Evolutionary conservation across 2,113 vertebrate species (phyloP).

Genomic region (Mionectes macconnelli): DNA sequence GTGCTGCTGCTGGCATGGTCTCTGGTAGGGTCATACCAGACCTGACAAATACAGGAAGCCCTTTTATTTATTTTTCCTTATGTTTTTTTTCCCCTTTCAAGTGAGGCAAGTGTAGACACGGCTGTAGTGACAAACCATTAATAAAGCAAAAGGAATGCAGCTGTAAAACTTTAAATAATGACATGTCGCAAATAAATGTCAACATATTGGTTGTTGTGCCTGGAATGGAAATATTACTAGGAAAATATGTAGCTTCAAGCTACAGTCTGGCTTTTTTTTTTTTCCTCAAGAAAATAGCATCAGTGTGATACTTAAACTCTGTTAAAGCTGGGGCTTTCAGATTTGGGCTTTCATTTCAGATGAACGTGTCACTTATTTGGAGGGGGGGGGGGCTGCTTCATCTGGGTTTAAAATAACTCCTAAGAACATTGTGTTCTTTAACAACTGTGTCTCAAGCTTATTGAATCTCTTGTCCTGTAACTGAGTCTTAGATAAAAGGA

Average conservation of each 20-base stretch:
- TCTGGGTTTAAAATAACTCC: not conserved
- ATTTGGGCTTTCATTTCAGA: not conserved
- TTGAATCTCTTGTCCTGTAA: not conserved
- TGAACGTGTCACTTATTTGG: not conserved
- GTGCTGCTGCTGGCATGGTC: not conserved
- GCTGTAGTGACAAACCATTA: slow-evolving; percentile 52
- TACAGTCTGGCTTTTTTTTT: slow-evolving; percentile 1
- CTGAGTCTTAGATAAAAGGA: not conserved
- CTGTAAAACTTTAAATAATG: slow-evolving; percentile 45
- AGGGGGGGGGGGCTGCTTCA: not conserved
- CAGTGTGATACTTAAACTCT: not conserved
- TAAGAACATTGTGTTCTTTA: not conserved
- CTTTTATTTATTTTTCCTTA: not conserved
- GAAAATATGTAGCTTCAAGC: slow-evolving; percentile 52
- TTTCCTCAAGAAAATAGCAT: not conserved
- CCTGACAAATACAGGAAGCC: not conserved
- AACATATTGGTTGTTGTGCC: slow-evolving; percentile 45
- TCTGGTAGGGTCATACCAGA: not conserved
- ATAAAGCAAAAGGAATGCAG: slow-evolving; percentile 63
- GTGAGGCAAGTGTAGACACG: not conserved
- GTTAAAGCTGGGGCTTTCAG: not conserved
- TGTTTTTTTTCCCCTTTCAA: not conserved
- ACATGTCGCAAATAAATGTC: slow-evolving; percentile 56
- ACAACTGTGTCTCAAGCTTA: not conserved
- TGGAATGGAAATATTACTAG: slow-evolving; percentile 50